Evolutionary conservation across 92 coral and sea anemone species (phyloP), one percentile per base, ranked within the genome.

Genomic region (Parazoanthus swiftii): DNA sequence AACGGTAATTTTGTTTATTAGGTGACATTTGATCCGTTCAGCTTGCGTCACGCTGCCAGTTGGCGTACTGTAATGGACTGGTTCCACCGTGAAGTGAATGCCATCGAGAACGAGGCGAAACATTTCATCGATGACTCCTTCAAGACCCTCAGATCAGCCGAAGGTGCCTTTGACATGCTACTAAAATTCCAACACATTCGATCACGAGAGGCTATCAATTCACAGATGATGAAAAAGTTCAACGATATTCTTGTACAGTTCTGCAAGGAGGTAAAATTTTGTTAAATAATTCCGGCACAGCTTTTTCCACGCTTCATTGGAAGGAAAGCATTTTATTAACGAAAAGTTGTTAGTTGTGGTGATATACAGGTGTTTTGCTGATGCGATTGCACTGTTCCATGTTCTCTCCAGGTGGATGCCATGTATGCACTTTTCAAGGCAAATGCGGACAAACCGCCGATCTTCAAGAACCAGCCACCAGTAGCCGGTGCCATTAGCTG

Each of bases 141-240:
- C 91, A 95, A 97, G 89, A 95, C 95, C 15, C 92, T 97, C 50
- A 92, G 99, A 54, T 97, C 99, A 43, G 99, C 99, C 6, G 99
- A 97, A 89, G 99, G 99, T 35, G 99, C 99, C 43, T 97, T 97
- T 92, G 99, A 97, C 81, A 97, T 97, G 99, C 91, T 97, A 88
- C 89, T 95, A 78, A 97, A 97, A 89, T 97, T 97, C 86, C 92
- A 96, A 86, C 99, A 97, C 89, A 97, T 97, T 63, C 93, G 99
- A 73, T 97, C 99, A 42, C 92, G 99, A 50, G 99, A 97, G 50
- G 96, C 99, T 33, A 97, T 97, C 81, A 97, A 97, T 89, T 97
- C 99, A 10, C 99, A 97, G 88, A 97, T 97, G 99, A 97, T 97
- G 99, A 97, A 96, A 92, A 97, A 97, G 86, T 97, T 97, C 81